phyloP scores from a whole-genome alignment of 2,797 vertebrate species.

The Peromyscus eremicus region DNA sequence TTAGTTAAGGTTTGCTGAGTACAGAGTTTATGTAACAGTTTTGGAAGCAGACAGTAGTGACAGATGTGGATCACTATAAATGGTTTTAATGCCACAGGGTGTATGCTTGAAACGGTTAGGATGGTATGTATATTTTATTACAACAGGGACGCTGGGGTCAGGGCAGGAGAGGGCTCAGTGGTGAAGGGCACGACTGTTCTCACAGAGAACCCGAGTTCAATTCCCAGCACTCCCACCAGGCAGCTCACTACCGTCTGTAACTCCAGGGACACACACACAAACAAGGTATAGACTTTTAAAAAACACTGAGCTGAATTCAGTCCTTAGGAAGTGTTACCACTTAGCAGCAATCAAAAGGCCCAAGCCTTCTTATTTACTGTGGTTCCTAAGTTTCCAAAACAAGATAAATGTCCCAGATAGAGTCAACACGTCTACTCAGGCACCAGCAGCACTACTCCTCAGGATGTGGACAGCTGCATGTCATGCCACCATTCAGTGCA shows the following conservation, averaged over 20 bases:
- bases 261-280: not conserved
- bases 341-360: not conserved
- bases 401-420: not conserved
- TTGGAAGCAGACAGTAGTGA: conserved; percentile 6
- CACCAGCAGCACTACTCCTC: not conserved
- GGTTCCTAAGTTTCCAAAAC: conserved; percentile 7
- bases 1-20: not conserved
- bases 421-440: not conserved
- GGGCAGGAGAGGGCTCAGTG: not conserved
- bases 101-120: not conserved
- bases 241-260: not conserved
- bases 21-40: conserved; percentile 6
- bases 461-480: not conserved
- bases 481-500: not conserved
- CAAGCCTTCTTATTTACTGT: not conserved
- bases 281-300: not conserved
- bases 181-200: not conserved
- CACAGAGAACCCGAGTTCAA: not conserved
- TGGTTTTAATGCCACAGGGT: not conserved
- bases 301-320: not conserved
- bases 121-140: not conserved
- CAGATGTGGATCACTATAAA: not conserved
- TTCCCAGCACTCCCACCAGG: not conserved
- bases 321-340: not conserved
- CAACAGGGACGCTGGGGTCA: not conserved